These are phyloP conservation scores for Phylloscopus trochiloides DNA, from an alignment of 2,113 vertebrate species.

Conservation along the genomic window DNA sequence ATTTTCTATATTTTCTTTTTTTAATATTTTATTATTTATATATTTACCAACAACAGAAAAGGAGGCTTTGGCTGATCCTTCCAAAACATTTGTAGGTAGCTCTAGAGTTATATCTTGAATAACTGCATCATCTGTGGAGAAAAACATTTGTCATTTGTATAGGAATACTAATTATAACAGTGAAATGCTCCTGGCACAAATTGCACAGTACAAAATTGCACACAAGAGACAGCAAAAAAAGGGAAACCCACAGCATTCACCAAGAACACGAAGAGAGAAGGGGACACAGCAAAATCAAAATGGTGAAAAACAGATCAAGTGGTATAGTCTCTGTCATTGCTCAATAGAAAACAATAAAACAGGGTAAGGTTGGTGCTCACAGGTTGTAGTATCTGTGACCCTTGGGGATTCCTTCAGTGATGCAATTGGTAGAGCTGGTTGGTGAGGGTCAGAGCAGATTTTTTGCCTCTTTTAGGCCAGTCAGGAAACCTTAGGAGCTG, in stretches of 20 bases:
- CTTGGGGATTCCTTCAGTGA: background rate
- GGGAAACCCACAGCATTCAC: background rate
- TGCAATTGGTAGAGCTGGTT: background rate
- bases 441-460: background rate
- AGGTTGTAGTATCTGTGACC: background rate
- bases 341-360: background rate
- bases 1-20: background rate
- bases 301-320: background rate
- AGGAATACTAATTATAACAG: background rate
- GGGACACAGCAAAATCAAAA: background rate
- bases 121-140: background rate
- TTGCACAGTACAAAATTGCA: background rate
- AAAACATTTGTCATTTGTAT: background rate
- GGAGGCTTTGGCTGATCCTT: slow-evolving; percentile 75
- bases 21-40: background rate
- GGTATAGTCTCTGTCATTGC: background rate
- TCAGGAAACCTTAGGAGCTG: background rate
- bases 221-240: background rate
- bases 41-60: slow-evolving; percentile 81
- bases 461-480: background rate
- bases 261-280: background rate
- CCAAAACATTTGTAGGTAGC: slow-evolving; percentile 73
- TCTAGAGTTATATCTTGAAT: slow-evolving; percentile 53
- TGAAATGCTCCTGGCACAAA: background rate
- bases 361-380: background rate